Evolutionary conservation across 1,140 invertebrate species (phyloP).

Genomic region (Leptinotarsa texana): DNA sequence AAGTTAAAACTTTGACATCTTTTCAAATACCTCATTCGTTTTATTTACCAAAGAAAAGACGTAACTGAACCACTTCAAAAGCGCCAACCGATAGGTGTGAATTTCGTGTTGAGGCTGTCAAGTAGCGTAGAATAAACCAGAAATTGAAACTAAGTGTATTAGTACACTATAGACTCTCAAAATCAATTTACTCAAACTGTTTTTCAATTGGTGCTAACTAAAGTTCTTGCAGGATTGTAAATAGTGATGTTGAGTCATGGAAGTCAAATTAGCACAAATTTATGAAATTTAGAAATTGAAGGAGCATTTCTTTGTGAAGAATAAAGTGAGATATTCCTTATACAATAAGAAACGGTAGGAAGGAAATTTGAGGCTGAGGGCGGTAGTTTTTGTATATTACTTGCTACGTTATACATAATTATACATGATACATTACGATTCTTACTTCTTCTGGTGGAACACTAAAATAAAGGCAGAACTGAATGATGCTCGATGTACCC

Average conservation of each 20-base stretch:
- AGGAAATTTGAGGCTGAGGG: too few species aligned
- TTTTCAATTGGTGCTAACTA: background rate
- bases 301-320: too few species aligned
- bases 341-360: too few species aligned
- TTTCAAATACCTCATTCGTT: background rate
- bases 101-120: background rate
- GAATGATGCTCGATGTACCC: too few species aligned
- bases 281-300: background rate
- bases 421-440: too few species aligned
- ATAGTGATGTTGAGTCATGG: background rate
- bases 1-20: too few species aligned
- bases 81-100: background rate
- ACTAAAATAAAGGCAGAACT: too few species aligned
- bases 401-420: too few species aligned
- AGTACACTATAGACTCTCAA: conserved; percentile 4
- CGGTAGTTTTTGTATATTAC: too few species aligned
- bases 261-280: background rate
- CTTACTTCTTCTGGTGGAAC: too few species aligned
- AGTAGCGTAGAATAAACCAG: background rate
- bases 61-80: conserved; percentile 4
- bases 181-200: conserved; percentile 18
- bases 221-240: background rate
- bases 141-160: conserved; percentile 3
- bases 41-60: background rate
- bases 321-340: too few species aligned